A percentile compares a stretch with the other conserved stretches of the same genome.
Conservation (phyloP, 2,113 vertebrate species). For the Coregonus clupeaformis region DNA sequence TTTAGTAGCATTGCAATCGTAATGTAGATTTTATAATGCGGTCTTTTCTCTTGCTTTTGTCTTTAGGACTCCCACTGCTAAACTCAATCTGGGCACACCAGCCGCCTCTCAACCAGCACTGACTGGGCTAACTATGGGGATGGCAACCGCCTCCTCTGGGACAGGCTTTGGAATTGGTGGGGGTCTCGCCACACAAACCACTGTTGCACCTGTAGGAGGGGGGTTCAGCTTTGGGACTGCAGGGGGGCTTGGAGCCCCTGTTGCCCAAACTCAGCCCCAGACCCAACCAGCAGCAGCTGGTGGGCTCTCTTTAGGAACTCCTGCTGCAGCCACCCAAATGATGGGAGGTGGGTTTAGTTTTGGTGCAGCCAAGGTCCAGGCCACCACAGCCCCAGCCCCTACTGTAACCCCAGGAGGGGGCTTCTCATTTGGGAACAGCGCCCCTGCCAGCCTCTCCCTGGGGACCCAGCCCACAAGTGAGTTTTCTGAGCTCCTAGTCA, state of each 20-base stretch:
- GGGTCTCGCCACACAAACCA: conserved; percentile 48
- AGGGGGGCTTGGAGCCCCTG: conserved; percentile 6
- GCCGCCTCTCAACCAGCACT: conserved; percentile 65
- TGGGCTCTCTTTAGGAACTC: conserved; percentile 59
- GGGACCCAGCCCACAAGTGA: conserved; percentile 53
- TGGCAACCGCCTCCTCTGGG: conserved; percentile 50
- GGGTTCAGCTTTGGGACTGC: conserved; percentile 56
- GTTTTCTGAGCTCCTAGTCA: neutral
- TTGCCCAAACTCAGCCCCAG: conserved; percentile 28
- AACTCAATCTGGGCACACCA: conserved; percentile 65
- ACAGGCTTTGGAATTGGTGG: conserved; percentile 66
- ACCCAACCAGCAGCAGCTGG: conserved; percentile 7
- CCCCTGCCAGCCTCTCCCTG: conserved; percentile 62
- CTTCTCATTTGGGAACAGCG: conserved; percentile 57
- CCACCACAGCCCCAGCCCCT: conserved; percentile 52
- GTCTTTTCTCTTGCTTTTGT: neutral
- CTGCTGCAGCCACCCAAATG: no score
- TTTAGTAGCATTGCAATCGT: no score
- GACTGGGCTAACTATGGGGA: conserved; percentile 72
- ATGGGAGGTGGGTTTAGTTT: conserved; percentile 67
- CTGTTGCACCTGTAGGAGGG: conserved; percentile 45
- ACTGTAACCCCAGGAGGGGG: conserved; percentile 56
- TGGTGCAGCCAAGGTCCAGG: conserved; percentile 68
- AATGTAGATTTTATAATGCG: no score
- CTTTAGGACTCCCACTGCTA: conserved; percentile 59